Percentiles rank a stretch among this genome's conserved stretches.
phyloP scores from a whole-genome alignment of 2,888 invertebrate genomes.

The Drosophila dives region DNA sequence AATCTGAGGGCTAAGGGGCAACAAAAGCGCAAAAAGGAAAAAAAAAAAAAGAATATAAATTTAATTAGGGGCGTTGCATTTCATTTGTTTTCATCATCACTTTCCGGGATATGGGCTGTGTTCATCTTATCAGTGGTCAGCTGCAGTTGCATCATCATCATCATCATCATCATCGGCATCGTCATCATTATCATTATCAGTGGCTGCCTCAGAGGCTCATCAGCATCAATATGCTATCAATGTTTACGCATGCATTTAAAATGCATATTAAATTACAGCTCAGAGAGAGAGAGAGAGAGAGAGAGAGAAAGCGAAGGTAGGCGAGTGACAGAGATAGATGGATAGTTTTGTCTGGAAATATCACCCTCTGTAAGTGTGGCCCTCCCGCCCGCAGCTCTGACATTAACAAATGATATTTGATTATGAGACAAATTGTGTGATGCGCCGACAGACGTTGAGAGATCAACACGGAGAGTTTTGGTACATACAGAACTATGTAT shows the following conservation, averaged over 20 bases:
- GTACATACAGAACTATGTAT: background rate
- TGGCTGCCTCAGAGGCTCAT: conserved; percentile 18
- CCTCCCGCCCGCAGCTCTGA: conserved; percentile 62
- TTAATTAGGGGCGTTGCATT: conserved; percentile 78
- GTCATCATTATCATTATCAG: conserved; percentile 11
- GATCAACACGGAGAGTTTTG: conserved; percentile 16
- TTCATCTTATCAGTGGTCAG: conserved; percentile 64
- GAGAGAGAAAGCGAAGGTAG: background rate
- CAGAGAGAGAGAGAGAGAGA: background rate
- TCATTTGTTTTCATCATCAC: conserved; percentile 72
- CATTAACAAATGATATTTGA: conserved; percentile 81
- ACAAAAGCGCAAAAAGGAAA: conserved; percentile 35
- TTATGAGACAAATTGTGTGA: conserved; percentile 79
- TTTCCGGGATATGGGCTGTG: conserved; percentile 13
- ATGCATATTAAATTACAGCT: conserved; percentile 67
- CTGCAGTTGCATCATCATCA: conserved; percentile 59
- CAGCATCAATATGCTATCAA: conserved; percentile 75
- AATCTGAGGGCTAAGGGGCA: background rate
- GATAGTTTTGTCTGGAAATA: conserved; percentile 11
- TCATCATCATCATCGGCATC: conserved; percentile 12
- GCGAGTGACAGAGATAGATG: conserved; percentile 4
- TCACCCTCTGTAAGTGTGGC: conserved; percentile 32
- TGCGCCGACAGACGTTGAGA: conserved; percentile 58
- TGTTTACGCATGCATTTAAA: conserved; percentile 77
- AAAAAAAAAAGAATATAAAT: conserved; percentile 37